Percentiles rank a stretch among this genome's conserved stretches.
These are phyloP conservation scores for Ephestia elutella DNA, from an alignment of 1,140 invertebrate genomes.

Conservation along the genomic window DNA sequence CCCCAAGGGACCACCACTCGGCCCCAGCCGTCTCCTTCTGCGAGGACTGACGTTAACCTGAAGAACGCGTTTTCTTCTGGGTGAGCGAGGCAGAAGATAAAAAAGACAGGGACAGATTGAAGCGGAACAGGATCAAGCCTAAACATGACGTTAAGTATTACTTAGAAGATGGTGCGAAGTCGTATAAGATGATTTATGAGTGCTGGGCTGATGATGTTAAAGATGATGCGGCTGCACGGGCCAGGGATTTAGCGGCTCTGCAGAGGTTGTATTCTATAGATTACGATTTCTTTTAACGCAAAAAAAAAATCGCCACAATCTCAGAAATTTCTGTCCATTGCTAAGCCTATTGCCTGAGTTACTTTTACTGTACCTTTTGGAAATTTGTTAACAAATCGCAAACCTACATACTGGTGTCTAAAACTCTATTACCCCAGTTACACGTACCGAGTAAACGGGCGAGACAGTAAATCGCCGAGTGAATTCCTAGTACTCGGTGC, in stretches of 20 bases:
- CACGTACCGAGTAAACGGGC: no score
- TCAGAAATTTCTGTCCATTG: no score
- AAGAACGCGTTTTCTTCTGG: slow-evolving; percentile 23
- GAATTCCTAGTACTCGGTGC: no score
- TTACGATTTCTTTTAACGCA: background rate
- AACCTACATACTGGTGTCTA: no score
- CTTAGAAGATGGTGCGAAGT: slow-evolving; percentile 17
- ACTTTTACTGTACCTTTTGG: no score
- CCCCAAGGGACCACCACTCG: slow-evolving; percentile 55
- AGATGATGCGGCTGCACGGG: slow-evolving; percentile 32
- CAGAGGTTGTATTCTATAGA: slow-evolving; percentile 28
- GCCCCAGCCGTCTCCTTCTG: slow-evolving; percentile 63
- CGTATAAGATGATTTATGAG: slow-evolving; percentile 23
- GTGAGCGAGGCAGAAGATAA: slow-evolving; percentile 19
- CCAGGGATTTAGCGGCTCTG: slow-evolving; percentile 41
- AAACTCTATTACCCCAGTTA: no score
- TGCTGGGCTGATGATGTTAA: slow-evolving; percentile 18
- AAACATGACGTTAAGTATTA: slow-evolving; percentile 12
- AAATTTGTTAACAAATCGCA: no score
- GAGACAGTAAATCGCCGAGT: no score
- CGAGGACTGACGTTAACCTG: slow-evolving; percentile 61
- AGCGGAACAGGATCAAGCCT: background rate
- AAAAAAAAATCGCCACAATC: no score
- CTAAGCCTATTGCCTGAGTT: no score
- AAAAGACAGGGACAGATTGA: slow-evolving; percentile 4